These are phyloP conservation scores for Alectura lathami DNA, from an alignment of 2,113 vertebrate genomes.

Conservation along the genomic window DNA sequence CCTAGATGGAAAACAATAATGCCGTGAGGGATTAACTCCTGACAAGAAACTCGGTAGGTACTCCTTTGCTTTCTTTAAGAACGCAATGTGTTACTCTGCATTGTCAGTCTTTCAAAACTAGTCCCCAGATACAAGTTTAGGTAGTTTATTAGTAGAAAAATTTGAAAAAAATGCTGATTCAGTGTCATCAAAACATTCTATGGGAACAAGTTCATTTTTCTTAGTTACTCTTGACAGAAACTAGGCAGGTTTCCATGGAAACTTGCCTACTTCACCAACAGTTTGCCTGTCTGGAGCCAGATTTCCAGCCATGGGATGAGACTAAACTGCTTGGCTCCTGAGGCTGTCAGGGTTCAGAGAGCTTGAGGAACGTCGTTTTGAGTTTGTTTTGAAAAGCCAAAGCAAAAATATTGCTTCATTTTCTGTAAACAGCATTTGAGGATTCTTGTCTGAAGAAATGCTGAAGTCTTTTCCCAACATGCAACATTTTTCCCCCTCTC, in stretches of 20 bases:
- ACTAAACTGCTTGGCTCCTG: background rate
- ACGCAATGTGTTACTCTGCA: background rate
- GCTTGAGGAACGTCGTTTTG: background rate
- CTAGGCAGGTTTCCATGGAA: constrained; percentile 24
- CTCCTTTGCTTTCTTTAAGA: background rate
- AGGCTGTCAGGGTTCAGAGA: background rate
- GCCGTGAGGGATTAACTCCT: background rate
- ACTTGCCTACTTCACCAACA: background rate
- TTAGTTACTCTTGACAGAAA: constrained; percentile 10
- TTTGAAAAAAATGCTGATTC: constrained; percentile 19
- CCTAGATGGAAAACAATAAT: background rate
- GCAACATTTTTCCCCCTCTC: background rate
- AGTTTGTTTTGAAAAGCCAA: constrained; percentile 42
- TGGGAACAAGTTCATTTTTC: background rate
- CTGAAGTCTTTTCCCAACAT: background rate
- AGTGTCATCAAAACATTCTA: background rate
- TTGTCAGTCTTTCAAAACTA: background rate
- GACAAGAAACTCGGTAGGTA: background rate
- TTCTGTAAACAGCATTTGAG: background rate
- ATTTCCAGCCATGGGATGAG: constrained; percentile 8
- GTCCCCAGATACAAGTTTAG: background rate
- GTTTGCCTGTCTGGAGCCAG: background rate
- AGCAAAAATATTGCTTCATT: constrained; percentile 1
- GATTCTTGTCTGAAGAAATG: background rate
- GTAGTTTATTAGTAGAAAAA: background rate